Conservation (phyloP, 2,888 invertebrate genomes). For the Cryptophagus acutangulus region DNA sequence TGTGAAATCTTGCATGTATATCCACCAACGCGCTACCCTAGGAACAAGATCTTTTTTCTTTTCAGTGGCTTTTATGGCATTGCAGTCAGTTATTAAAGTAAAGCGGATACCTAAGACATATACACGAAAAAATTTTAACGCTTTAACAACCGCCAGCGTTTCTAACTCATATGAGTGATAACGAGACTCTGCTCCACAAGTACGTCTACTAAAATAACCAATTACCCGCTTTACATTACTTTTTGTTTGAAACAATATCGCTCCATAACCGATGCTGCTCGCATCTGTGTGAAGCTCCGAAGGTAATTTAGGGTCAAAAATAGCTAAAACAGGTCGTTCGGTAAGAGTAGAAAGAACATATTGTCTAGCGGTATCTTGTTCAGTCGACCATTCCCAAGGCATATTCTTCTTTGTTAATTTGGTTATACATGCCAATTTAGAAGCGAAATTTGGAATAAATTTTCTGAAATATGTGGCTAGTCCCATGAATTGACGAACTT, state of each 20-base stretch:
- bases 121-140: too few species aligned
- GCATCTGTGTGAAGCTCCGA: conserved; percentile 17
- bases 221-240: conserved; percentile 16
- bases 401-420: conserved; percentile 5
- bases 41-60: conserved; percentile 31
- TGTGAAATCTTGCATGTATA: conserved; percentile 27
- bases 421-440: too few species aligned
- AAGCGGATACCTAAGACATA: too few species aligned
- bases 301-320: conserved; percentile 14
- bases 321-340: conserved; percentile 8
- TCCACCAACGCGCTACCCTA: conserved; percentile 35
- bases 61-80: conserved; percentile 25
- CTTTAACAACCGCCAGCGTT: too few species aligned
- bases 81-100: conserved; percentile 35
- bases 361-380: conserved; percentile 9
- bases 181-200: conserved; percentile 11
- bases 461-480: too few species aligned
- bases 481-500: too few species aligned
- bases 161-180: conserved; percentile 27
- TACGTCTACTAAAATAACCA: conserved; percentile 25
- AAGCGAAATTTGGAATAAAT: too few species aligned
- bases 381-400: conserved; percentile 2
- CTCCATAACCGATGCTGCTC: conserved; percentile 17
- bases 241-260: conserved; percentile 22
- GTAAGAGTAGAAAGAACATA: conserved; percentile 10